A percentile compares a stretch with the other conserved stretches of the same genome.
Evolutionary conservation across 2,113 vertebrate genomes (phyloP).

Genomic region (Atherinomorus stipes): DNA sequence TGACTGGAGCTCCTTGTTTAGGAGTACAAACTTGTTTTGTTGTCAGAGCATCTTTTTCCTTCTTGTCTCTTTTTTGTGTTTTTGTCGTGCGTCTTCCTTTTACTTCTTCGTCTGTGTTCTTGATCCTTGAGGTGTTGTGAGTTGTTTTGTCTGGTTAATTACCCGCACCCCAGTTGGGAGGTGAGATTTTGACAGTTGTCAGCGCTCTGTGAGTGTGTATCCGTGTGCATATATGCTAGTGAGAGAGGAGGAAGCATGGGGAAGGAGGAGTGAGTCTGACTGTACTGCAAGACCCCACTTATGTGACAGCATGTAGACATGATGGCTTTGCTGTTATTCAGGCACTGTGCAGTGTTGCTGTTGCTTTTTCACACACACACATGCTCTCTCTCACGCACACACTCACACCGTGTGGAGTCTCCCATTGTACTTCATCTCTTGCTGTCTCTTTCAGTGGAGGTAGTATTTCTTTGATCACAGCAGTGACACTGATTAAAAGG

Average conservation of each 20-base stretch:
- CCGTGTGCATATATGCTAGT: constrained; percentile 14
- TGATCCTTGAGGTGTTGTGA: constrained; percentile 69
- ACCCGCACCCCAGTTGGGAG: constrained; percentile 66
- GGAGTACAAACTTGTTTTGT: constrained; percentile 55
- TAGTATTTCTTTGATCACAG: constrained; percentile 75
- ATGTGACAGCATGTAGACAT: constrained; percentile 77
- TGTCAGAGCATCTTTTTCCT: constrained; percentile 50
- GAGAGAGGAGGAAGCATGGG: constrained; percentile 7
- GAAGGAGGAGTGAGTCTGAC: constrained; percentile 50
- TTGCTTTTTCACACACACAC: constrained; percentile 24
- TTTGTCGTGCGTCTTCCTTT: constrained; percentile 58
- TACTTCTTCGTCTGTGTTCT: constrained; percentile 59
- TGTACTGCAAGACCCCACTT: constrained; percentile 72
- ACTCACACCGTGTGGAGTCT: constrained; percentile 55
- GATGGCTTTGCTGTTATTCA: constrained; percentile 69
- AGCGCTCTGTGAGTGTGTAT: constrained; percentile 14
- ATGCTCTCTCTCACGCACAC: constrained; percentile 19
- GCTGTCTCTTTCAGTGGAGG: constrained; percentile 71
- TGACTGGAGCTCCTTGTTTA: constrained; percentile 87
- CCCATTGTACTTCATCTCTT: constrained; percentile 55
- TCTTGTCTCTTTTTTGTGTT: constrained; percentile 42
- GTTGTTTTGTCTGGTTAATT: constrained; percentile 80
- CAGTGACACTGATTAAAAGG: constrained; percentile 76
- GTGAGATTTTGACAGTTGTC: constrained; percentile 78
- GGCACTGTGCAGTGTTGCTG: constrained; percentile 42